Evolutionary conservation across 2,113 vertebrate species (phyloP).

Genomic region (Formicarius rufipectus): DNA sequence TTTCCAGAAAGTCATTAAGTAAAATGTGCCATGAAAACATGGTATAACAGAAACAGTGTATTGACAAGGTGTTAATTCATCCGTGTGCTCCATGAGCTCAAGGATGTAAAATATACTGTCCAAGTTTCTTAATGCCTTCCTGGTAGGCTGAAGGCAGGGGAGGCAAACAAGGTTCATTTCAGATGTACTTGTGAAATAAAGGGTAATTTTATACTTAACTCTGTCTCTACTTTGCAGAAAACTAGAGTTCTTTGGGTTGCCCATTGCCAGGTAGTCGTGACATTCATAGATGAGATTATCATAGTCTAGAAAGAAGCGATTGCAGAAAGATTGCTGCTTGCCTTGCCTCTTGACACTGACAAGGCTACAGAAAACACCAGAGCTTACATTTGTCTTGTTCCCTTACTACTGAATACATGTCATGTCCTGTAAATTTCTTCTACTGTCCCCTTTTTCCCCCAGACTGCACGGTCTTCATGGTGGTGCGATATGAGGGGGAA

Average conservation of each 20-base stretch:
- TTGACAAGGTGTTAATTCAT: constrained; percentile 10
- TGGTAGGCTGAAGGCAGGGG: neutral
- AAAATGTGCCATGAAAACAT: neutral
- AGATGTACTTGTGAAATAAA: neutral
- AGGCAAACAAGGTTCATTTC: neutral
- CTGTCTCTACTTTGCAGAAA: neutral
- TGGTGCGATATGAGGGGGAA: neutral
- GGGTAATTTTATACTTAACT: neutral
- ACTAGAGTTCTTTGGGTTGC: neutral
- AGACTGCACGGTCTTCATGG: neutral
- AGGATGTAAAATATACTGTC: neutral
- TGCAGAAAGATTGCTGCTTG: neutral
- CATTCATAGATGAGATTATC: neutral
- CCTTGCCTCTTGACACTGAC: neutral
- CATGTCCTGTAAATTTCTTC: neutral
- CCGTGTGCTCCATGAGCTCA: neutral
- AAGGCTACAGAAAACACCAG: neutral
- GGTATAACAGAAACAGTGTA: neutral
- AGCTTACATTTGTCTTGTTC: neutral
- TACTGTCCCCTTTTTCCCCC: neutral
- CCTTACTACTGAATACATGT: neutral
- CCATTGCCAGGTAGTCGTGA: neutral
- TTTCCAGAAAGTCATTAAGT: constrained; percentile 32
- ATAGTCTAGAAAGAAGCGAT: neutral
- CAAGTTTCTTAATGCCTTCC: neutral